phyloP scores from a whole-genome alignment of 2,113 vertebrate species.

The Riparia riparia region DNA sequence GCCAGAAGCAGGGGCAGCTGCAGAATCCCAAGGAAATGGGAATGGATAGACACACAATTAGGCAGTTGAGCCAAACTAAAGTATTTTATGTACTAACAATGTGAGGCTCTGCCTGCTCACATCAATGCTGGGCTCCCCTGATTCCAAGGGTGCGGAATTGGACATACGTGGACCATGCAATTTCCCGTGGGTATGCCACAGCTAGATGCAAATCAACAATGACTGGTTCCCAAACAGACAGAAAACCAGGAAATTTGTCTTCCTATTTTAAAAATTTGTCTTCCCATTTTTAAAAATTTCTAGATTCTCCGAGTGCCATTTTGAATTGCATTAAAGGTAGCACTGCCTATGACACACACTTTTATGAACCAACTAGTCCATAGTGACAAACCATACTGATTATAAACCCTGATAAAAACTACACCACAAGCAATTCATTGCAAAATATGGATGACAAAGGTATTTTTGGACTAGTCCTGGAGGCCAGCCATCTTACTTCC shows the following conservation, averaged over 20 bases:
- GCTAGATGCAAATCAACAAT: not conserved
- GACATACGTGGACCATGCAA: rapidly evolving
- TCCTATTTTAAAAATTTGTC: not conserved
- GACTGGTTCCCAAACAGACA: not conserved
- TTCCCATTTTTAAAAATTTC: not conserved
- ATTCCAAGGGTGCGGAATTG: rapidly evolving
- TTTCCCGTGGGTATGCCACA: not conserved
- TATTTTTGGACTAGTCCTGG: not conserved
- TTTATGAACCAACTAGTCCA: not conserved
- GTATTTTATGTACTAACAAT: not conserved
- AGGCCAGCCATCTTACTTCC: not conserved
- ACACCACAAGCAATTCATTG: not conserved
- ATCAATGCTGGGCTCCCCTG: not conserved
- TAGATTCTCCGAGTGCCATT: not conserved
- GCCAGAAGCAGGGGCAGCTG: not conserved
- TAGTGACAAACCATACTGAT: not conserved
- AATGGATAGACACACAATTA: not conserved
- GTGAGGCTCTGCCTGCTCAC: not conserved
- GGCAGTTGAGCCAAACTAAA: not conserved
- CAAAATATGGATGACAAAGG: not conserved
- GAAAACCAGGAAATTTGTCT: not conserved
- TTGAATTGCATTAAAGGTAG: not conserved
- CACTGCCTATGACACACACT: not conserved
- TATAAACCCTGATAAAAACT: not conserved
- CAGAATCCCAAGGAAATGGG: not conserved